Base-by-base conservation (phyloP, 2,888 invertebrate species). In the Blastobasis lacticolella region DNA sequence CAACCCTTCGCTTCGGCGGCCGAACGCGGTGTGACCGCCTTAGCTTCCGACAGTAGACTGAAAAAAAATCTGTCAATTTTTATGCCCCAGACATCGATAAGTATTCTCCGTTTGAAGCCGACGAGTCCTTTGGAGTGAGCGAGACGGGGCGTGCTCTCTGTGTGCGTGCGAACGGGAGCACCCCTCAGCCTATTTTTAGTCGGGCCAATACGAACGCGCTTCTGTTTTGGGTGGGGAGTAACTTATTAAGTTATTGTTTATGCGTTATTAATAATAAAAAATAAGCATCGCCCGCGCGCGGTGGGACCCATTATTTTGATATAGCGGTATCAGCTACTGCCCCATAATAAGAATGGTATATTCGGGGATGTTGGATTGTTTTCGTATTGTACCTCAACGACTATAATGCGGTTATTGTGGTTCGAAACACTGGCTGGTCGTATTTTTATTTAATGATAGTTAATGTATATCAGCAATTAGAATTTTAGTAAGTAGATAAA, bases 11-110 rank as follows among this genome's bases (percentile, higher is more conserved):
- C 50, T 57, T 48, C 65, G 60, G 63, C 57, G 58, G 64, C 62
- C 58, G 63, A 62, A 58, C 63, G 47, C 64, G 62, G 73, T 79
- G 68, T 78, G 75, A 57, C 63, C 73, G 63, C 61, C 57, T 46
- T 69, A 57, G 66, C 73, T 64, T 67, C 78, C 76, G 75, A 79
- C 82, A 81, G 80, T 79, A 76, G 74, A 89, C 89, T 88, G 85
- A 85, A 88, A 88, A 88, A 75, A 88, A 88, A 81, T 81, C 87
- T 85, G 86, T 86, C 88, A 88, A 88, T 88, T 89, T 89, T 88
- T 88, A 88, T 85, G 83, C 81, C 78, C 79, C 81, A 75, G 85
- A 82, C 87, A 86, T 88, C 87, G 81, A 88, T 85, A 86, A 79
- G 81, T 81, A 82, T 82, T 82, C 81, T 75, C 84, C 79, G 77